Conservation (phyloP, 2,113 vertebrate species). For the Poeciliopsis retropinna region DNA sequence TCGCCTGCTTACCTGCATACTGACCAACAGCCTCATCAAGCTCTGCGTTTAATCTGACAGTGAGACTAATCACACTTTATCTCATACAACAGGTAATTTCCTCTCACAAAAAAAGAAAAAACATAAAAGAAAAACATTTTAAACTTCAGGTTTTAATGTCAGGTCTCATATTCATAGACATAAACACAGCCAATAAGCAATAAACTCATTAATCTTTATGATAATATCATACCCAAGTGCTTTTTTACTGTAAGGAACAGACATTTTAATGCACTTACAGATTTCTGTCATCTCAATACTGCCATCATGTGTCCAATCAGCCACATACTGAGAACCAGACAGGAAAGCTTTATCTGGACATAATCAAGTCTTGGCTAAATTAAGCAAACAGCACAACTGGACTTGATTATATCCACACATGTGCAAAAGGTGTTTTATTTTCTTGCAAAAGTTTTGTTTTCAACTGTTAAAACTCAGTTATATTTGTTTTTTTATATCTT, state of each 20-base stretch:
- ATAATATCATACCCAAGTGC: conserved; percentile 36
- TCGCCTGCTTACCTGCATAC: conserved; percentile 42
- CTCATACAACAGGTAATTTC: not conserved
- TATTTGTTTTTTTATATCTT: not conserved
- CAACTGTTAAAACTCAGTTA: not conserved
- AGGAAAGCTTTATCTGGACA: not conserved
- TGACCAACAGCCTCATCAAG: conserved; percentile 42
- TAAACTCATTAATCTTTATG: conserved; percentile 4
- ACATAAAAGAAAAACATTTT: conserved; percentile 1
- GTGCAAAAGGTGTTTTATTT: not conserved
- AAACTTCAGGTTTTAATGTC: not conserved
- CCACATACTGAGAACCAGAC: not conserved
- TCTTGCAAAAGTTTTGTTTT: conserved; percentile 9
- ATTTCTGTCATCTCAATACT: conserved; percentile 62
- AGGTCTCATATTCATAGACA: not conserved
- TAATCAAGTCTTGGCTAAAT: not conserved
- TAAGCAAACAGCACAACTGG: not conserved
- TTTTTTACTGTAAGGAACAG: conserved; percentile 51
- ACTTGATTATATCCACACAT: not conserved
- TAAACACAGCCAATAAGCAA: conserved; percentile 7
- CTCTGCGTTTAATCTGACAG: conserved; percentile 6
- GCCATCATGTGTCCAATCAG: conserved; percentile 75
- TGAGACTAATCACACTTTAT: not conserved
- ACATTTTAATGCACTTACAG: conserved; percentile 35
- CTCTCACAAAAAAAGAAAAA: not conserved